These are phyloP conservation scores for Hipposideros armiger DNA, from an alignment of 2,113 vertebrate species.

Conservation along the genomic window DNA sequence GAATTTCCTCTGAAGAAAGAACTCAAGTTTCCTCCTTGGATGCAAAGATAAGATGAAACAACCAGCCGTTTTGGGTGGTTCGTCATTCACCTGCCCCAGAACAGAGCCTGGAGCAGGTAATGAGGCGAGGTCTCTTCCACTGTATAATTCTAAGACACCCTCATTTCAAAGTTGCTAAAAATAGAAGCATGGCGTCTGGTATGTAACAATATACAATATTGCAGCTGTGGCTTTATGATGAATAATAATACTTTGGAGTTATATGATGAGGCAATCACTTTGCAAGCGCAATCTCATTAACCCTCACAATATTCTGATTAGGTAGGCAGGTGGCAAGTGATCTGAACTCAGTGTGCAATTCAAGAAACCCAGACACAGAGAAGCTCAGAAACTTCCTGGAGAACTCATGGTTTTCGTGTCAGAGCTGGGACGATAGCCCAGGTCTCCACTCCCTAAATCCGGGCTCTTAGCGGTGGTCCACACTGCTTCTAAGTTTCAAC, in stretches of 20 bases:
- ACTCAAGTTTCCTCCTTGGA: background rate
- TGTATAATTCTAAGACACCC: constrained; percentile 81
- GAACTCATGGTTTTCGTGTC: background rate
- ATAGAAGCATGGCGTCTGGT: constrained; percentile 81
- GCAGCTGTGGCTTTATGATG: constrained; percentile 83
- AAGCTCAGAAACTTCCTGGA: constrained; percentile 63
- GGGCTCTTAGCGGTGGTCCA: background rate
- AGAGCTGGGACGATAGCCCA: background rate
- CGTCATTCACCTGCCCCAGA: background rate
- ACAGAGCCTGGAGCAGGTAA: constrained; percentile 45
- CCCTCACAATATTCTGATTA: constrained; percentile 83
- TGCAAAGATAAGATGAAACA: background rate
- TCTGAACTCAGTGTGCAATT: constrained; percentile 69
- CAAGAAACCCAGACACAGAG: constrained; percentile 54
- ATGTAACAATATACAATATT: constrained; percentile 84
- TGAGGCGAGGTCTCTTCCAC: background rate
- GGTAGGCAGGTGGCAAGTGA: constrained; percentile 84
- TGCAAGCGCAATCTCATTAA: constrained; percentile 82
- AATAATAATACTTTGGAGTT: constrained; percentile 82
- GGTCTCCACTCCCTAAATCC: background rate
- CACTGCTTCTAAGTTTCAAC: background rate
- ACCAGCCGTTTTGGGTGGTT: background rate
- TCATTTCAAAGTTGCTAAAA: constrained; percentile 79
- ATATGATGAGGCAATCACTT: constrained; percentile 84
- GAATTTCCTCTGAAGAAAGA: background rate